Conservation (phyloP, 2,113 vertebrate species). For the Atlantisia rogersi region DNA sequence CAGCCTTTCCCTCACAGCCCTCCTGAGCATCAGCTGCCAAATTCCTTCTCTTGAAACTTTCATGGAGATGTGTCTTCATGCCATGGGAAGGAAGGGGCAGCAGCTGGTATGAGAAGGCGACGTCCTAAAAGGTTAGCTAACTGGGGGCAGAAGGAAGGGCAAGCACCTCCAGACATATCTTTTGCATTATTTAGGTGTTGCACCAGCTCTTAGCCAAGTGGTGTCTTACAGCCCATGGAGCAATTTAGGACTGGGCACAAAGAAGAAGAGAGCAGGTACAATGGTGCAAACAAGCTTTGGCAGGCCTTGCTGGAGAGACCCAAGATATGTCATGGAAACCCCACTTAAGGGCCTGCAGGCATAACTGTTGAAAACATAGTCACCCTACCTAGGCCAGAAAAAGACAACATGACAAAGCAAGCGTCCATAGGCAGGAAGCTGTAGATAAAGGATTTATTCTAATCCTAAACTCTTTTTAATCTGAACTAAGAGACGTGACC, state of each 20-base stretch:
- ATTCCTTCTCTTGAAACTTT: not conserved
- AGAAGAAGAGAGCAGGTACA: not conserved
- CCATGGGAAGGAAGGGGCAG: not conserved
- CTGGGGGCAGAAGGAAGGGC: not conserved
- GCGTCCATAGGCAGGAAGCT: not conserved
- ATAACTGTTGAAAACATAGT: not conserved
- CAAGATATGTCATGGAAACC: fast-evolving
- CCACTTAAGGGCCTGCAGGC: not conserved
- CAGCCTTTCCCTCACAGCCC: not conserved
- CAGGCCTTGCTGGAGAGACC: not conserved
- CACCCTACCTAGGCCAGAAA: not conserved
- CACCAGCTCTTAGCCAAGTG: not conserved
- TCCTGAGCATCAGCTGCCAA: not conserved
- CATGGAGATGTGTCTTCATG: not conserved
- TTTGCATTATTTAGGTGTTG: not conserved
- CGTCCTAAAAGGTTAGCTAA: not conserved
- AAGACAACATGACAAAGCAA: not conserved
- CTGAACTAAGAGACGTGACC: not conserved
- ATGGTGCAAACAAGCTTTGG: not conserved
- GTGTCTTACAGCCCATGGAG: not conserved
- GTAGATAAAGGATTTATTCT: not conserved
- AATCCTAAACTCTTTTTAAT: not conserved
- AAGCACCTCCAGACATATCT: not conserved
- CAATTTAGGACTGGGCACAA: not conserved
- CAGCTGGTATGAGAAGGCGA: not conserved